Conservation (phyloP, 2,113 vertebrate species). For the Oryzias celebensis region DNA sequence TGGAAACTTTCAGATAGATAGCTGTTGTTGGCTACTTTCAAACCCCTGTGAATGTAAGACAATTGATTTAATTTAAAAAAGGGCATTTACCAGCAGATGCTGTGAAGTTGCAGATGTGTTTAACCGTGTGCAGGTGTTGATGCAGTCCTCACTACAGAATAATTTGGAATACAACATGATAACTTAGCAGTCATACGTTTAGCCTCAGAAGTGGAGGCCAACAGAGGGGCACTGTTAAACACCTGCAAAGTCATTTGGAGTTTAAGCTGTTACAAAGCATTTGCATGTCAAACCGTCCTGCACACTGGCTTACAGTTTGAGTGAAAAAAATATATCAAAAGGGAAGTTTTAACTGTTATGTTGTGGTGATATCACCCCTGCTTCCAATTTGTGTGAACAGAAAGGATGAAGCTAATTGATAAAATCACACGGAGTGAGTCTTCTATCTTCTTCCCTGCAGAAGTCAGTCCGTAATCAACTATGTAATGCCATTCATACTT, state of each 20-base stretch:
- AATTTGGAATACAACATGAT: slow-evolving; percentile 4
- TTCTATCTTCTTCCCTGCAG: slow-evolving; percentile 34
- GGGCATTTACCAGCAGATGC: slow-evolving; percentile 63
- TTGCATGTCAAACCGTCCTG: slow-evolving; percentile 49
- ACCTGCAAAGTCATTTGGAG: slow-evolving; percentile 40
- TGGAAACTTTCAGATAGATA: slow-evolving; percentile 31
- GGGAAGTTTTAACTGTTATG: slow-evolving; percentile 5
- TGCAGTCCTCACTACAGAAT: slow-evolving; percentile 22
- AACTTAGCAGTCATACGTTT: background rate
- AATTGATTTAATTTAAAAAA: slow-evolving; percentile 48
- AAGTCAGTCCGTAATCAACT: slow-evolving; percentile 13
- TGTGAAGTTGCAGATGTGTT: slow-evolving; percentile 36
- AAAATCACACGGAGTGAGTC: slow-evolving; percentile 48
- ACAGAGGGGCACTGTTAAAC: background rate
- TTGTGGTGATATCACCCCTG: slow-evolving; percentile 11
- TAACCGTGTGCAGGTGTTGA: slow-evolving; percentile 38
- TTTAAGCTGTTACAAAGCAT: slow-evolving; percentile 11
- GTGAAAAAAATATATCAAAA: background rate
- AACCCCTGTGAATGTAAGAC: slow-evolving; percentile 30
- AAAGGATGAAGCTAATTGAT: slow-evolving; percentile 30
- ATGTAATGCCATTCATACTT: slow-evolving; percentile 17
- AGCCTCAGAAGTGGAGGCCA: no score
- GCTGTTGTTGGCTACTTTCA: slow-evolving; percentile 49
- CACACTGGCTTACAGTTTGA: slow-evolving; percentile 24
- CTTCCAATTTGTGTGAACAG: slow-evolving; percentile 14